Evolutionary conservation across 2,888 invertebrate genomes (phyloP), one percentile per base, ranked within the genome.

Genomic region (Mythimna vitellina): DNA sequence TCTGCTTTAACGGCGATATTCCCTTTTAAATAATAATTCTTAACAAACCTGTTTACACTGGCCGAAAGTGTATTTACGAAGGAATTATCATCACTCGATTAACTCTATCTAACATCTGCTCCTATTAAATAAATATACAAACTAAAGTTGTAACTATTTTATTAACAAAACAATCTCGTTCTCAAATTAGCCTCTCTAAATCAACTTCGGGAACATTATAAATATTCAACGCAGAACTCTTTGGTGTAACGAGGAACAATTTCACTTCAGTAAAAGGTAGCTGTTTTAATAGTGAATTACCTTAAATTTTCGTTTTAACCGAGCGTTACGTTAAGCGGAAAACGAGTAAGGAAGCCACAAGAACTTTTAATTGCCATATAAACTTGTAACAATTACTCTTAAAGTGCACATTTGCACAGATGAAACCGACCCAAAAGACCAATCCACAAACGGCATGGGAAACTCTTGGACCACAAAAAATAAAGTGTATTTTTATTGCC

Each of bases 121-220:
- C 65, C 68, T 67, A 71, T 77, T 65, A 75, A 79, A 80, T 78
- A 82, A 80, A 82, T 71, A 84, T 9, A 84, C 77, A 74, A 75
- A 73, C 64, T 66, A 57, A 71, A 75, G 67, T 71, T 73, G 51
- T 76, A 81, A 85, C 78, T 80, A 82, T 81, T 82, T 80, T 81
- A 81, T 74, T 85, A 85, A 80, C 76, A 73, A 80, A 85, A 81
- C 76, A 73, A 80, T 77, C 77, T 80, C 66, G 71, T 62, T 85
- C 77, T 73, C 58, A 74, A 87, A 82, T 81, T 85, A 83, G 80
- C 76, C 76, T 70, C 81, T 80, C 64, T 85, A 84, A 83, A 83
- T 85, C 84, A 85, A 86, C 82, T 86, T 87, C 72, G 75, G 74
- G 65, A 81, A 75, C 77, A 83, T 83, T 83, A 83, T 84, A 87